These are phyloP conservation scores for Rhea pennata DNA, from an alignment of 2,113 vertebrate species.

Conservation along the genomic window DNA sequence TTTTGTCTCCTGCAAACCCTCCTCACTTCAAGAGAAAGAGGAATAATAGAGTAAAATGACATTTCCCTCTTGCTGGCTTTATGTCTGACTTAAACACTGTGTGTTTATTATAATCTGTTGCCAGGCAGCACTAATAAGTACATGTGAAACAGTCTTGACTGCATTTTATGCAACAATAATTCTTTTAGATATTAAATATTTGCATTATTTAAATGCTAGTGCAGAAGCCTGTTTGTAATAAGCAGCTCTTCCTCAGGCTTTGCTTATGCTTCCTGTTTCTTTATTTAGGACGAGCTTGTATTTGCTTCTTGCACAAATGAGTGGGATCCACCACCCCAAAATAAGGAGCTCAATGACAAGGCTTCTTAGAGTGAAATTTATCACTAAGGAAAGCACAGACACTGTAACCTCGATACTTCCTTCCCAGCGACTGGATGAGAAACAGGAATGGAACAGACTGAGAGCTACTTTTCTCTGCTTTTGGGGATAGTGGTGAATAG, in stretches of 20 bases:
- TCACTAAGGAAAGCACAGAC: not conserved
- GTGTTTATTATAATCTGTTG: not conserved
- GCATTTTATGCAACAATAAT: conserved; percentile 5
- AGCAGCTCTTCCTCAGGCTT: not conserved
- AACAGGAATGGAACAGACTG: not conserved
- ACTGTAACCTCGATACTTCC: not conserved
- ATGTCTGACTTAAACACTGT: not conserved
- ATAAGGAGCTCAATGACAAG: not conserved
- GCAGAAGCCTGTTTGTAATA: not conserved
- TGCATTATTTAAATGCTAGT: conserved; percentile 14
- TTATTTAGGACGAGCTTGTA: not conserved
- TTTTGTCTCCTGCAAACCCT: conserved; percentile 26
- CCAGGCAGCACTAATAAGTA: not conserved
- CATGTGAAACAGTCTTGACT: not conserved
- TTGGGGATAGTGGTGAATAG: not conserved
- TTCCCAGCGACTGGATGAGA: not conserved
- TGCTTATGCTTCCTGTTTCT: not conserved
- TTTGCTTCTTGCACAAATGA: not conserved
- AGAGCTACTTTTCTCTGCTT: not conserved
- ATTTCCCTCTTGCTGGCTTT: conserved; percentile 9
- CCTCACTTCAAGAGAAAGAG: not conserved
- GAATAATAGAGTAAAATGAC: not conserved
- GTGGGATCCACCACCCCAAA: not conserved
- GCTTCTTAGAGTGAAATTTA: not conserved
- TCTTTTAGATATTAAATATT: conserved; percentile 9